These are phyloP conservation scores for Drosophila robusta DNA, from an alignment of 2,888 invertebrate species.

Conservation along the genomic window DNA sequence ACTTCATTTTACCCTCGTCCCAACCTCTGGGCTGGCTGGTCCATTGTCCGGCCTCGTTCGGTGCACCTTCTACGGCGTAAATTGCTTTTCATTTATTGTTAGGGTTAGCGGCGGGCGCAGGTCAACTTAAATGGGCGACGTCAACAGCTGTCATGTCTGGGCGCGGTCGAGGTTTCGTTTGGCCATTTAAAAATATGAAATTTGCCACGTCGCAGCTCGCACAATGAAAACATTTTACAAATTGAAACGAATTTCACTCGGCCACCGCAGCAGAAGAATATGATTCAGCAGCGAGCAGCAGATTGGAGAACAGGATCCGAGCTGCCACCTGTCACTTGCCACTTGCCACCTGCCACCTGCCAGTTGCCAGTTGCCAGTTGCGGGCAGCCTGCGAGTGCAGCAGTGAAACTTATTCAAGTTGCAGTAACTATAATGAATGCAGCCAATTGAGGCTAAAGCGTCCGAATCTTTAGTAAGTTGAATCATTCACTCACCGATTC, in stretches of 20 bases:
- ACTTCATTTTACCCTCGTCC: slow-evolving; percentile 46
- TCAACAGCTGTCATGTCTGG: slow-evolving; percentile 68
- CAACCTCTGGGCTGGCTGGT: background rate
- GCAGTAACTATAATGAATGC: slow-evolving; percentile 6
- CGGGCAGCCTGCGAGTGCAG: background rate
- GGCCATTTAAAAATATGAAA: slow-evolving; percentile 54
- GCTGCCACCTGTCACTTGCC: slow-evolving; percentile 14
- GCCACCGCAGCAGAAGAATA: slow-evolving; percentile 44
- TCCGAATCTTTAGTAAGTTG: background rate
- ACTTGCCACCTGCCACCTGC: slow-evolving; percentile 8
- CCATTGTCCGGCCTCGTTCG: slow-evolving; percentile 1
- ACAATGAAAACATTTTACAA: slow-evolving; percentile 69
- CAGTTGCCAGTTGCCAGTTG: background rate
- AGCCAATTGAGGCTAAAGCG: background rate
- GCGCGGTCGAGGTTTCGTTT: slow-evolving; percentile 45
- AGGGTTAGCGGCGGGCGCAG: slow-evolving; percentile 6
- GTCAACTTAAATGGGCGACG: slow-evolving; percentile 24
- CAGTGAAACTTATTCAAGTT: slow-evolving; percentile 9
- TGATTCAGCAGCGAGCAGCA: slow-evolving; percentile 35
- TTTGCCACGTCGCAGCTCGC: slow-evolving; percentile 44
- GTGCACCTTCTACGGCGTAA: slow-evolving; percentile 53
- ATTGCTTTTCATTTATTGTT: slow-evolving; percentile 76
- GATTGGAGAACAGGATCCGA: slow-evolving; percentile 11
- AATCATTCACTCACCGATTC: slow-evolving; percentile 6
- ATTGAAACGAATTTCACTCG: slow-evolving; percentile 68